Evolutionary conservation across 1,140 invertebrate genomes (phyloP).

Genomic region (Babylonia areolata): DNA sequence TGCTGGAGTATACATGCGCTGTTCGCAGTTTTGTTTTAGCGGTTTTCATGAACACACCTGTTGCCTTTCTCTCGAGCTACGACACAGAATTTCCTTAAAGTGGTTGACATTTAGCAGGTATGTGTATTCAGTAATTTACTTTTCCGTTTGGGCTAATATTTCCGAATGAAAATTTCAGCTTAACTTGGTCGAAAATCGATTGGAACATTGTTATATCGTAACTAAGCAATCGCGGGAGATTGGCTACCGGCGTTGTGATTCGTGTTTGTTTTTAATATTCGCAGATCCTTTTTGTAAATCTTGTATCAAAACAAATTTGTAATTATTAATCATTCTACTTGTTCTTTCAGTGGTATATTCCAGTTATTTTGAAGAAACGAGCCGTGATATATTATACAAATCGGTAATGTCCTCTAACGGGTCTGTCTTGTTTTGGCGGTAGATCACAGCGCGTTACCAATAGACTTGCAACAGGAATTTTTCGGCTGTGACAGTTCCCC

Average conservation of each 20-base stretch:
- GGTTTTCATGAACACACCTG: background rate
- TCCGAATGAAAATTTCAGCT: background rate
- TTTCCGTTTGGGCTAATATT: background rate
- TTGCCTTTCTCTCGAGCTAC: background rate
- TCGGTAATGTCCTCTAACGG: conserved; percentile 25
- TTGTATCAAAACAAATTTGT: too few relatives aligned
- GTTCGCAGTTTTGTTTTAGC: conserved; percentile 24
- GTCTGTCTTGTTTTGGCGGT: conserved; percentile 24
- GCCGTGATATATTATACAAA: background rate
- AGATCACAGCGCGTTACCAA: conserved; percentile 25
- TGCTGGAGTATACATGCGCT: conserved; percentile 27
- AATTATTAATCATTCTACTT: too few relatives aligned
- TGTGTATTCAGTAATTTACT: background rate
- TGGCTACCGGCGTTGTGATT: background rate
- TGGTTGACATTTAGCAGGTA: background rate
- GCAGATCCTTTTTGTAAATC: too few relatives aligned
- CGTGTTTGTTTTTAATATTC: too few relatives aligned
- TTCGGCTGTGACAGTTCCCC: too few relatives aligned
- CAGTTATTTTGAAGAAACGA: background rate
- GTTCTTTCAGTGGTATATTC: too few relatives aligned
- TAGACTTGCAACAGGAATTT: too few relatives aligned
- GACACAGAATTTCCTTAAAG: background rate
- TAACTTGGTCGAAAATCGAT: background rate
- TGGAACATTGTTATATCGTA: too few relatives aligned
- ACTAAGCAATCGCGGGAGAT: conserved; percentile 26